phyloP scores from a whole-genome alignment of 2,113 vertebrate species.

The Hippocampus abdominalis region DNA sequence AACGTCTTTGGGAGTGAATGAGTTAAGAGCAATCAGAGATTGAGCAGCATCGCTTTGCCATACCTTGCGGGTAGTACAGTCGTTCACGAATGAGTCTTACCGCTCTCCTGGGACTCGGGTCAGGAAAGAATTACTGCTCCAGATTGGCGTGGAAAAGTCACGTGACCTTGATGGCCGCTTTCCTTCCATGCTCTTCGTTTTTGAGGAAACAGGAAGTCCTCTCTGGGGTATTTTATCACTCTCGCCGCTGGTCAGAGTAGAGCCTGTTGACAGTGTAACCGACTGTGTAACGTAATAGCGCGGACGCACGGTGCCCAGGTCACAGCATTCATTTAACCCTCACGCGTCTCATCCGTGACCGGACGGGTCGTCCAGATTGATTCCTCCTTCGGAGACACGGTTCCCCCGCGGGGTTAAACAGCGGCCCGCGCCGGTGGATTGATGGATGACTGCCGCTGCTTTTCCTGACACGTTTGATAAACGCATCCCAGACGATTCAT shows the following conservation, averaged over 20 bases:
- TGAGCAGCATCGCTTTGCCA: too few species aligned
- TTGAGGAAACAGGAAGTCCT: constrained; percentile 48
- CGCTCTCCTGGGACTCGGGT: background rate
- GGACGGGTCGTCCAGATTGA: constrained; percentile 49
- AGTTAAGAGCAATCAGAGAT: background rate
- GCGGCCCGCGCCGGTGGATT: constrained; percentile 22
- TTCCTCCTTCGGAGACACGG: constrained; percentile 53
- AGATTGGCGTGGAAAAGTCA: background rate
- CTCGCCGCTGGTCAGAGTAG: constrained; percentile 17
- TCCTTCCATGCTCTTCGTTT: constrained; percentile 19
- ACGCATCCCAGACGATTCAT: constrained; percentile 50
- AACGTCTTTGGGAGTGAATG: too few species aligned
- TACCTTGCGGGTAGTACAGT: background rate
- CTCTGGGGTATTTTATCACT: constrained; percentile 42
- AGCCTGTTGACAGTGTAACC: constrained; percentile 10
- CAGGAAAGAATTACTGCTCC: background rate
- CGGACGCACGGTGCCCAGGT: constrained; percentile 23
- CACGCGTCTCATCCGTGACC: constrained; percentile 40
- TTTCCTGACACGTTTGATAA: constrained; percentile 62
- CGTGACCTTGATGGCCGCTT: constrained; percentile 15
- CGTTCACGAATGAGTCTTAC: background rate
- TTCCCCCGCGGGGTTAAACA: constrained; percentile 58
- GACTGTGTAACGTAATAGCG: constrained; percentile 26
- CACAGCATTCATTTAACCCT: constrained; percentile 44
- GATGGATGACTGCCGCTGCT: constrained; percentile 54